phyloP scores from a whole-genome alignment of 1,140 invertebrate genomes.

The Sitobion miscanthi region DNA sequence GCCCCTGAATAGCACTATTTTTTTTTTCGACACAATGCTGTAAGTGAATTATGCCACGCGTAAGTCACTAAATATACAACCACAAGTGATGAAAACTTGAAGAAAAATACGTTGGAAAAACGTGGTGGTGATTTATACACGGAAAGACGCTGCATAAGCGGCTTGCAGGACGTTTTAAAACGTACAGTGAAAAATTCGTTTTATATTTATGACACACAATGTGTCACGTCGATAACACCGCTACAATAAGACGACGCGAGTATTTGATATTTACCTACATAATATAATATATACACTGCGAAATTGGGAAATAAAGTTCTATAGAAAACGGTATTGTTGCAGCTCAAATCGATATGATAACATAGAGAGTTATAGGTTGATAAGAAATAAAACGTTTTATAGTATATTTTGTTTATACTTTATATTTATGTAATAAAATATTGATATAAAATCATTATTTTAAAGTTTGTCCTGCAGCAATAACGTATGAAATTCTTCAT shows the following conservation, averaged over 20 bases:
- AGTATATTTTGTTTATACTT: not conserved
- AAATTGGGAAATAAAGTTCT: not conserved
- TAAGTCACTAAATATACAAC: not conserved
- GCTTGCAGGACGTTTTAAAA: not conserved
- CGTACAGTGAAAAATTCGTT: not conserved
- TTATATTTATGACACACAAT: not conserved
- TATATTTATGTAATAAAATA: not conserved
- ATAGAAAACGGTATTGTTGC: not conserved
- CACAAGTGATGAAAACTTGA: not conserved
- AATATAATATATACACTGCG: not conserved
- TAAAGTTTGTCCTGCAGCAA: not conserved
- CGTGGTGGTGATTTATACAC: not conserved
- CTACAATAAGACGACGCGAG: not conserved
- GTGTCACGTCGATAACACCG: not conserved
- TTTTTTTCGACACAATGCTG: not conserved
- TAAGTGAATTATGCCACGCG: not conserved
- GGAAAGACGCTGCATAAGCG: not conserved
- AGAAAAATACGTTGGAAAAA: not conserved
- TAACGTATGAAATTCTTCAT: too few relatives aligned
- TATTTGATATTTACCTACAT: not conserved
- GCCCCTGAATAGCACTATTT: not conserved
- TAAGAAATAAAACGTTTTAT: not conserved
- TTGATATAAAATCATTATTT: not conserved
- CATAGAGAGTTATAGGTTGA: too few relatives aligned
- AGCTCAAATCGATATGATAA: not conserved